These are phyloP conservation scores for Brachynemurus nebulosus DNA, from an alignment of 2,888 invertebrate species.

Conservation along the genomic window DNA sequence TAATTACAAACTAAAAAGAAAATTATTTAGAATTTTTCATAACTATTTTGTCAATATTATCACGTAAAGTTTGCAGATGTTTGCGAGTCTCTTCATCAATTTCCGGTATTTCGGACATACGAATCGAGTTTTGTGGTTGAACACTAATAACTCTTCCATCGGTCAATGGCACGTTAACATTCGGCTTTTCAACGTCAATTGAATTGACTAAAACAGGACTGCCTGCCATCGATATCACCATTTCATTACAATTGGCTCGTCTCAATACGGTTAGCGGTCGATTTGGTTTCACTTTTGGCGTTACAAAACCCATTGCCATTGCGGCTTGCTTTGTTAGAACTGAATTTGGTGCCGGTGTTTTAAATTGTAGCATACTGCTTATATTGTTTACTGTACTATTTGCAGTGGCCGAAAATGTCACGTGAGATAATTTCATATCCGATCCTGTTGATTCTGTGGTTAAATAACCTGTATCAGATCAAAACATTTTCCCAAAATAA, in stretches of 20 bases:
- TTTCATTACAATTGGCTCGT: slow-evolving; percentile 46
- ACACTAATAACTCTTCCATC: slow-evolving; percentile 49
- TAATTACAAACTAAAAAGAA: no score
- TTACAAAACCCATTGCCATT: slow-evolving; percentile 20
- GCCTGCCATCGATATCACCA: slow-evolving; percentile 52
- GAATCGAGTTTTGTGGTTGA: slow-evolving; percentile 37
- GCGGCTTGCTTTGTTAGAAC: neutral
- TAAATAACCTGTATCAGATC: slow-evolving; percentile 3
- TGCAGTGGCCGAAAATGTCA: neutral
- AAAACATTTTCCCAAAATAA: neutral
- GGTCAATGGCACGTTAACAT: slow-evolving; percentile 48
- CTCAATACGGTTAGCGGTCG: slow-evolving; percentile 46
- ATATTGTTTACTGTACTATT: neutral
- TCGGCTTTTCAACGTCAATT: slow-evolving; percentile 39
- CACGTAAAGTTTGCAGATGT: slow-evolving; percentile 37
- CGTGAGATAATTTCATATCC: neutral
- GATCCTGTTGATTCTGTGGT: slow-evolving; percentile 1
- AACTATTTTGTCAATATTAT: slow-evolving; percentile 27
- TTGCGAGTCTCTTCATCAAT: slow-evolving; percentile 30
- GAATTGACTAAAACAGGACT: slow-evolving; percentile 47
- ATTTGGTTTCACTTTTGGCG: slow-evolving; percentile 41
- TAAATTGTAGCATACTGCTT: neutral
- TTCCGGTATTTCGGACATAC: slow-evolving; percentile 31
- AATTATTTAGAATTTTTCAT: no score
- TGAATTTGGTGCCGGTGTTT: neutral